Evolutionary conservation across 2,797 vertebrate genomes (phyloP).

Genomic region (Characodon lateralis): DNA sequence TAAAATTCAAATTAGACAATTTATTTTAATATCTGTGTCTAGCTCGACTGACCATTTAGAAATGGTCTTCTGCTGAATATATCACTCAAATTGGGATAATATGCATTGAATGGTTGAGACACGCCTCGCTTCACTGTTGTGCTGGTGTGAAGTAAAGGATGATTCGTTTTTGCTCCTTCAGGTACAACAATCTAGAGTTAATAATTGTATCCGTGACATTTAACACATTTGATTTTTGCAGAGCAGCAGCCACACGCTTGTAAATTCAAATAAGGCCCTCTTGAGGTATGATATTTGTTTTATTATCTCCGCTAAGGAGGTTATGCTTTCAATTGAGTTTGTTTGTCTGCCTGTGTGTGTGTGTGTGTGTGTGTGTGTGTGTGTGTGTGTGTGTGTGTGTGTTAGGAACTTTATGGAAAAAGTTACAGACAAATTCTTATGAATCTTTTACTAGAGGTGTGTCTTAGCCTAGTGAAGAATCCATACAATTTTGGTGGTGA

Average conservation of each 20-base stretch:
- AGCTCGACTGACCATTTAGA: constrained; percentile 98
- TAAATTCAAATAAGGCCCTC: constrained; percentile 14
- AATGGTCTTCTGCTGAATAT: constrained; percentile 97
- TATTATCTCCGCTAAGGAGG: not conserved
- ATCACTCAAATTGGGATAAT: constrained; percentile 97
- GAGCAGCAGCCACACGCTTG: constrained; percentile 21
- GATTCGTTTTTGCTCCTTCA: constrained; percentile 76
- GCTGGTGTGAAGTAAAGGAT: constrained; percentile 90
- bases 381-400: too few relatives aligned
- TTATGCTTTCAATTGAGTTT: too few relatives aligned
- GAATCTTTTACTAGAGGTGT: too few relatives aligned
- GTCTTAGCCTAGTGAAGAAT: too few relatives aligned
- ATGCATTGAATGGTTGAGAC: constrained; percentile 93
- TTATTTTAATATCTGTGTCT: constrained; percentile 99
- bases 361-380: too few relatives aligned
- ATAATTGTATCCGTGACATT: constrained; percentile 69
- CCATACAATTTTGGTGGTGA: too few relatives aligned
- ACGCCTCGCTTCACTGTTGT: constrained; percentile 89
- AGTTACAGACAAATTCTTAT: too few relatives aligned
- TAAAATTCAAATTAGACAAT: constrained; percentile 99
- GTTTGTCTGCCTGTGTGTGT: too few relatives aligned
- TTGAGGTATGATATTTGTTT: constrained; percentile 22
- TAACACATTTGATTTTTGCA: constrained; percentile 46
- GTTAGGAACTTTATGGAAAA: too few relatives aligned
- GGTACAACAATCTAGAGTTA: constrained; percentile 72